Percentiles rank a stretch among this genome's conserved stretches.
These are phyloP conservation scores for Cephalopterus ornatus DNA, from an alignment of 2,113 vertebrate species.

Conservation along the genomic window DNA sequence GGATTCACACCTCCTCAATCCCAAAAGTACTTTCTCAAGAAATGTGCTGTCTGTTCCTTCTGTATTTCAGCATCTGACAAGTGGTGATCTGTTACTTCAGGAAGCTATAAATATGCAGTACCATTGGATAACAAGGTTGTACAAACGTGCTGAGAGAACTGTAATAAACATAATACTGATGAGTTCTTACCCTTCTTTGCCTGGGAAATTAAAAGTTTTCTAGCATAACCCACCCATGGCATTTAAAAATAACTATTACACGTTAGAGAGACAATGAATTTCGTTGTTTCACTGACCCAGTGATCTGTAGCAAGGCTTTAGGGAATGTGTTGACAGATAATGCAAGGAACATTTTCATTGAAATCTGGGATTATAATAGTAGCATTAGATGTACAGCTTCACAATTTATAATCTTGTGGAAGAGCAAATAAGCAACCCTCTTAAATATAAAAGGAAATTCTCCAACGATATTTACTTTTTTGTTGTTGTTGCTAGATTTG, in stretches of 20 bases:
- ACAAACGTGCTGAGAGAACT: neutral
- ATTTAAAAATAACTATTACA: neutral
- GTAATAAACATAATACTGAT: neutral
- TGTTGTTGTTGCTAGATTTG: neutral
- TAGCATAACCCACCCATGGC: neutral
- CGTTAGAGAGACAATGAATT: neutral
- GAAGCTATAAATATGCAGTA: neutral
- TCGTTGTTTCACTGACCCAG: neutral
- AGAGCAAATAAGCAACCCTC: neutral
- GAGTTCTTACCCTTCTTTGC: neutral
- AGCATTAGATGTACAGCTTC: neutral
- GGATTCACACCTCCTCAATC: conserved; percentile 26
- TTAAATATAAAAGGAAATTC: neutral
- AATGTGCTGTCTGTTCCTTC: conserved; percentile 32
- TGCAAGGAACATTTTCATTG: neutral
- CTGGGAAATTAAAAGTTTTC: neutral
- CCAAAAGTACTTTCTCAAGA: neutral
- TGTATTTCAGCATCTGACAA: conserved; percentile 23
- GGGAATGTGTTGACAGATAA: neutral
- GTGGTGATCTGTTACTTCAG: conserved; percentile 11
- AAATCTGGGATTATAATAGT: neutral
- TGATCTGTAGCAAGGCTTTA: neutral
- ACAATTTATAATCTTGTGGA: neutral
- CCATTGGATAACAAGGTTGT: neutral
- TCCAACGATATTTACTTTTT: neutral